phyloP scores from a whole-genome alignment of 2,888 invertebrate genomes.

The Apodemia zela region DNA sequence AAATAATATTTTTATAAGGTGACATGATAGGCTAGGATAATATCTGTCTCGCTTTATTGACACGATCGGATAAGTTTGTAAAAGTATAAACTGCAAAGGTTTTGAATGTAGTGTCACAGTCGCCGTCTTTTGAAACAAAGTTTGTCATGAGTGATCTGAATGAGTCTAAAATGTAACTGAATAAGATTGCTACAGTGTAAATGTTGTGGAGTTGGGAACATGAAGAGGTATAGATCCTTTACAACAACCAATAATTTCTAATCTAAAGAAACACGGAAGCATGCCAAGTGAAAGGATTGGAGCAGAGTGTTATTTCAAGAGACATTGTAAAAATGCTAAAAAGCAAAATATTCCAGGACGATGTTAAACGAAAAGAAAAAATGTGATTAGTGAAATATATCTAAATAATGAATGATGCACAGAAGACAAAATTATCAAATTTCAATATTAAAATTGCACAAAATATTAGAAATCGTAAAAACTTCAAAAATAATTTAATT shows the following conservation, averaged over 20 bases:
- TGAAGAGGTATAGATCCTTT: slow-evolving; percentile 44
- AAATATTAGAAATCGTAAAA: slow-evolving; percentile 4
- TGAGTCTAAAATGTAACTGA: slow-evolving; percentile 57
- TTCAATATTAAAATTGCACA: slow-evolving; percentile 5
- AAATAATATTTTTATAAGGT: no score
- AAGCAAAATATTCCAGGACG: not conserved
- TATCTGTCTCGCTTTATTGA: no score
- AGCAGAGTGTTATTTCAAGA: slow-evolving; percentile 28
- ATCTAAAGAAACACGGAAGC: slow-evolving; percentile 43
- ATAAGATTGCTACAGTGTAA: slow-evolving; percentile 25
- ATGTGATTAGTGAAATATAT: slow-evolving; percentile 17
- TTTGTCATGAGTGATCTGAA: slow-evolving; percentile 49
- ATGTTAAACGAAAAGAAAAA: slow-evolving; percentile 18
- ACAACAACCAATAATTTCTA: slow-evolving; percentile 57
- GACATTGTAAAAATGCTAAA: slow-evolving; percentile 19
- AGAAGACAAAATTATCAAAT: not conserved
- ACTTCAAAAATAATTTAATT: not conserved
- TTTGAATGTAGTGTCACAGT: slow-evolving; percentile 36
- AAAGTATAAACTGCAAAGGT: slow-evolving; percentile 9
- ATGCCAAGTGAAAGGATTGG: slow-evolving; percentile 48
- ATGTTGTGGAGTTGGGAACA: slow-evolving; percentile 35
- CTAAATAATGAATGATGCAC: slow-evolving; percentile 10
- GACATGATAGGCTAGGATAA: no score
- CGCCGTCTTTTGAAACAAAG: slow-evolving; percentile 49
- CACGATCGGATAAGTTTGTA: not conserved